Evolutionary conservation across 2,888 invertebrate genomes (phyloP).

Genomic region (Eremobia ochroleuca): DNA sequence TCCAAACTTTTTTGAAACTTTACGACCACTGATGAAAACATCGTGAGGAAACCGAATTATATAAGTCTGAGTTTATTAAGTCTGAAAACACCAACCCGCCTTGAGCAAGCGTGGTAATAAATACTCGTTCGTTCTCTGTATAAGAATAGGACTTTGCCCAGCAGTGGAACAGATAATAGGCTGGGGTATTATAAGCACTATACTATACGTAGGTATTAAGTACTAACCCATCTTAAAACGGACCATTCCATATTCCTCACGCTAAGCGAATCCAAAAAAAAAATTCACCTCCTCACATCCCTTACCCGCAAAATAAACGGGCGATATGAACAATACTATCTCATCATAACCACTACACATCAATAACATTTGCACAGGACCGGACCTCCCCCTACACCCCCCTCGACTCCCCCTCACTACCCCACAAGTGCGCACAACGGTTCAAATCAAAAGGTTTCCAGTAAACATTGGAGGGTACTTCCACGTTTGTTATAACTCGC

Average conservation of each 20-base stretch:
- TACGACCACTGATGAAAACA: background rate
- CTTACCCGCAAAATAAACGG: conserved; percentile 73
- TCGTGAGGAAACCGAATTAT: background rate
- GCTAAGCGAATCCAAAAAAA: conserved; percentile 39
- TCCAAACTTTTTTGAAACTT: background rate
- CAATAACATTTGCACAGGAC: conserved; percentile 81
- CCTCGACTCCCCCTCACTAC: conserved; percentile 45
- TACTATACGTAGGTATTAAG: background rate
- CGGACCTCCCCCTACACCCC: conserved; percentile 60
- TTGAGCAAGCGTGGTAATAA: too few relatives aligned
- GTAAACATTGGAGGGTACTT: conserved; percentile 76
- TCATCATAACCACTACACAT: conserved; percentile 74
- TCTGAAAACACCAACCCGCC: background rate
- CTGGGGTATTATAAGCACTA: background rate
- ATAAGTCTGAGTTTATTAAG: background rate
- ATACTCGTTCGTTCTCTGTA: background rate
- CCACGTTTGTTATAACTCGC: conserved; percentile 69
- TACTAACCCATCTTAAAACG: conserved; percentile 7
- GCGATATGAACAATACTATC: conserved; percentile 78
- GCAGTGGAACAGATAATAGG: background rate
- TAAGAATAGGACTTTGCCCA: background rate
- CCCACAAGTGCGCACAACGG: conserved; percentile 79
- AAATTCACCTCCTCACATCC: conserved; percentile 46
- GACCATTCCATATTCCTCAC: background rate
- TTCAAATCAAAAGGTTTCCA: conserved; percentile 78